Base-by-base conservation (phyloP, 2,113 vertebrate species). In the Gnathonemus echidnorhynchus region DNA sequence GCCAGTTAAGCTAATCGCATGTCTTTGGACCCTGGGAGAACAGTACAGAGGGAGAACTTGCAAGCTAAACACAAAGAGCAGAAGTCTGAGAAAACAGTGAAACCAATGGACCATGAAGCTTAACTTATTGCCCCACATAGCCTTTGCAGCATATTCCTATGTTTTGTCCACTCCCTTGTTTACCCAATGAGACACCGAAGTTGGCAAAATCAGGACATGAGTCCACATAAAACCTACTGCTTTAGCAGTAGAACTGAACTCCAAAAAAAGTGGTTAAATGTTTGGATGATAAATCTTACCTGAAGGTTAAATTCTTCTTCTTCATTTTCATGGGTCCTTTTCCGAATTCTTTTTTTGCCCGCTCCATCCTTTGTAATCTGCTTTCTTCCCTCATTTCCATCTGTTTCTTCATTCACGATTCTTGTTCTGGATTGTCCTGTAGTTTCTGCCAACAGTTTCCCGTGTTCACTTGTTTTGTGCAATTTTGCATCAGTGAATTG, bases 401-500 rank as follows among this genome's bases (percentile, higher is more conserved):
- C n/a, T 27, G 17, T 53, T 83, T 84, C 88, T 56, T 89, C 19
- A 45, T 42, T 39, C 49, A 83, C 70, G 19, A 17, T 46, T 77
- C 2, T 19, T 80, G 31, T 77, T 70, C 17, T 8, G 49, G 2
- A 50, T 50, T 19, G 35, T 50, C 27, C 62, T 31, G 46, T 45
- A 49, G 1, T n/a, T 49, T 13, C 46, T 89, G 88, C 35, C 1
- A 27, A 50, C 35, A 31, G 52, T 62, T 50, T 45, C 21, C 24
- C 24, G 2, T n/a, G 10, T 24, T 42, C 48, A n/a, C 86, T 19
- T 11, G 24, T 62, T 0, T 70, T 46, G 66, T 11, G n/a, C 24
- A 45, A 80, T n/a, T 92, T 91, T 7, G 62, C 90, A 46, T 56
- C 8, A 3, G 10, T 77, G 85, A 10, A 6, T 56, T 8, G 86